Conservation (phyloP, 2,797 vertebrate species). For the Psittacula derbiana region DNA sequence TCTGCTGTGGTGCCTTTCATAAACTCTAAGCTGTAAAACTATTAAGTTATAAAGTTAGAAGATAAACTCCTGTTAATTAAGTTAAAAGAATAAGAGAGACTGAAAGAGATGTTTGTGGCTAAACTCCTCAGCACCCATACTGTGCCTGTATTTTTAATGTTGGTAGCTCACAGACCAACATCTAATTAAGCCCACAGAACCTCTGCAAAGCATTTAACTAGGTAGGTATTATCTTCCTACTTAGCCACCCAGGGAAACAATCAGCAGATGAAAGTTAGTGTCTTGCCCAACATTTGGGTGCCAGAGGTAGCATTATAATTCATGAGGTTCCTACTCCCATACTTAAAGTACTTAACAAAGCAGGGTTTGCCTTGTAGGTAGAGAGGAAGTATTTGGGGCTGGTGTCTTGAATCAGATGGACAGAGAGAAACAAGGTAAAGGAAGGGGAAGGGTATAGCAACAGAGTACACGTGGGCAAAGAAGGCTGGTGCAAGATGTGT, state of each 20-base stretch:
- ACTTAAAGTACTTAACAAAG: not conserved
- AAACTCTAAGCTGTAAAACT: not conserved
- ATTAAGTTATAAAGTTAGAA: not conserved
- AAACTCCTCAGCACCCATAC: not conserved
- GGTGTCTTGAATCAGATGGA: not conserved
- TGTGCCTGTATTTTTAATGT: not conserved
- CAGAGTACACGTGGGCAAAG: not conserved
- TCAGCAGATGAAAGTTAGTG: not conserved
- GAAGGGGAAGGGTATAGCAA: not conserved
- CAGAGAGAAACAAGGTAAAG: not conserved
- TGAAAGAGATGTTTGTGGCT: not conserved
- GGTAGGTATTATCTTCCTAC: slow-evolving; percentile 10
- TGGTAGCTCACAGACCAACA: not conserved
- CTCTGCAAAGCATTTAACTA: not conserved
- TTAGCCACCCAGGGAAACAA: slow-evolving; percentile 8
- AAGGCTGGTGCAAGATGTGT: not conserved
- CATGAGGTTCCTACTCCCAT: not conserved
- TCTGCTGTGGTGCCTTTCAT: not conserved
- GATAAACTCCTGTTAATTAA: slow-evolving; percentile 9
- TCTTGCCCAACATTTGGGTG: not conserved
- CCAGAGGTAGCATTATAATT: not conserved
- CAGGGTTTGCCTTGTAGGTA: not conserved
- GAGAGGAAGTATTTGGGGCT: not conserved
- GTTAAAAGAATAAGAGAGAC: not conserved
- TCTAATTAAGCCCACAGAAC: slow-evolving; percentile 2